Evolutionary conservation across 2,888 invertebrate species (phyloP), one percentile per base, ranked within the genome.

Genomic region (Strigamia transsilvanica): DNA sequence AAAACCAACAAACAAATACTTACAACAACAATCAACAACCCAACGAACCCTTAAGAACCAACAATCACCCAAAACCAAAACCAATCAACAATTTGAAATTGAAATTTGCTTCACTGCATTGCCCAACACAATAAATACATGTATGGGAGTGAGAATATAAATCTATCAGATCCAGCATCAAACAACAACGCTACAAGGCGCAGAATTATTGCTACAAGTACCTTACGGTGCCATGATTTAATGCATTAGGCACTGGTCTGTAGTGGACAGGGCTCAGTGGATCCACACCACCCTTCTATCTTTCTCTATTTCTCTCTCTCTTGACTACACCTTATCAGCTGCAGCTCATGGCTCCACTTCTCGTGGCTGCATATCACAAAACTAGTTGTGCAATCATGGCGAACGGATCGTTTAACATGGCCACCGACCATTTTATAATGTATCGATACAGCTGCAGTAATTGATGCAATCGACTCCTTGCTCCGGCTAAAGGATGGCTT

Each of bases 271-370:
- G 34, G 34, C 34, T 34, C 34, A 34, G 34, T 34, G 34, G 34
- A 34, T 34, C 4, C 34, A 34, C 34, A 34, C 34, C 34, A 5
- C 34, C 34, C 34, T 34, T 7, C 34, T 7, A 34, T 51, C 51
- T n/a, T n/a, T 13, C 51, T n/a, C 51, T 51, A n/a, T n/a, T 51
- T 51, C 51, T 51, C 51, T 51, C 51, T 34, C 51, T 51, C 51
- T 51, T 51, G 51, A 51, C 51, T 51, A 51, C 51, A 51, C 51
- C 51, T 51, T 51, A 51, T 51, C 51, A 51, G 51, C 51, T 51
- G 3, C 51, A 51, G n/a, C 51, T 51, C 51, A 51, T 9, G 10
- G 51, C 51, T 51, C 10, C n/a, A 2, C 51, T 51, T 51, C 51
- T 51, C 51, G 5, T 51, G 51, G 51, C n/a, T 9, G 51, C 51